Evolutionary conservation across 2,888 invertebrate species (phyloP).

Genomic region (Orgyia antiqua): DNA sequence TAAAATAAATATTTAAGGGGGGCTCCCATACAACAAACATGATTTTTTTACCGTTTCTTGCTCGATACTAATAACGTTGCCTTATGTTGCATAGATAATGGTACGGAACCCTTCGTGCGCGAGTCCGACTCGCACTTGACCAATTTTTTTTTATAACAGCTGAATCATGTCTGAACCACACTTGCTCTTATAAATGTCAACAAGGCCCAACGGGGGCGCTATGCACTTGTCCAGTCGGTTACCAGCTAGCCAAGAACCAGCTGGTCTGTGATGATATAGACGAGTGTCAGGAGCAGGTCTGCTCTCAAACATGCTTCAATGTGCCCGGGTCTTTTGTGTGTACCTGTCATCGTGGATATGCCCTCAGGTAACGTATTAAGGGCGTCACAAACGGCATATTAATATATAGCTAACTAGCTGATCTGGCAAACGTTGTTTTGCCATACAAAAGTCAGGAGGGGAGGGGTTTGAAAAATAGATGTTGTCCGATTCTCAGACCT

Average conservation of each 20-base stretch:
- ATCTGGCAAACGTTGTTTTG: too few relatives aligned
- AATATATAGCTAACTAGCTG: background rate
- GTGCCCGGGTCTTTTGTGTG: constrained; percentile 76
- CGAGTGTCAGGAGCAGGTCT: constrained; percentile 81
- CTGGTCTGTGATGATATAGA: constrained; percentile 82
- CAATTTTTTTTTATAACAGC: background rate
- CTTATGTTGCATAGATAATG: too few relatives aligned
- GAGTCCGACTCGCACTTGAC: too few relatives aligned
- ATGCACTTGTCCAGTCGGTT: constrained; percentile 82
- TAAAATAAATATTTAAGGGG: too few relatives aligned
- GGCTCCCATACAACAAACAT: too few relatives aligned
- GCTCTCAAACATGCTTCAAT: constrained; percentile 82
- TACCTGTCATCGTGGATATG: constrained; percentile 78
- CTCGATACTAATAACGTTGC: too few relatives aligned
- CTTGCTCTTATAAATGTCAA: constrained; percentile 73
- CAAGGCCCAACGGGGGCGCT: constrained; percentile 82
- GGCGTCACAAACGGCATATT: too few relatives aligned
- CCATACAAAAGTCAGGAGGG: too few relatives aligned
- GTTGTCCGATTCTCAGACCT: too few relatives aligned
- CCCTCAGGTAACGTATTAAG: constrained; percentile 57
- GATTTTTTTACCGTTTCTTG: too few relatives aligned
- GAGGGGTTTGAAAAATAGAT: too few relatives aligned
- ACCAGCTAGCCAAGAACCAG: constrained; percentile 67
- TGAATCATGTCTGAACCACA: constrained; percentile 4
- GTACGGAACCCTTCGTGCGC: too few relatives aligned